phyloP scores from a whole-genome alignment of 2,797 vertebrate genomes.

The Nyctibius grandis region DNA sequence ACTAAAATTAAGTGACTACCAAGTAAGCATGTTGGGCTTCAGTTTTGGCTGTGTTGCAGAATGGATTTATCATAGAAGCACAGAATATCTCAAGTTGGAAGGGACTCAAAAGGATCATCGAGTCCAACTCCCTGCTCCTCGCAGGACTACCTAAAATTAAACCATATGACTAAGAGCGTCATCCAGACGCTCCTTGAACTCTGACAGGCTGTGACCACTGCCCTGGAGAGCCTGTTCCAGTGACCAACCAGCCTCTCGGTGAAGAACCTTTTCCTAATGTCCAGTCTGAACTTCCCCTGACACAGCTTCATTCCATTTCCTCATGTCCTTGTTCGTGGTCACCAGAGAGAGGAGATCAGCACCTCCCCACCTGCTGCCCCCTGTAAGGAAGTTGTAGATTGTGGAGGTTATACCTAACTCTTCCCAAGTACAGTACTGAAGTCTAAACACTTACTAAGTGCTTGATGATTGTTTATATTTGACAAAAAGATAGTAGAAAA shows the following conservation, averaged over 20 bases:
- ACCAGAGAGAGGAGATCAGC: not conserved
- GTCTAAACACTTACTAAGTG: not conserved
- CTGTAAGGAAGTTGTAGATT: not conserved
- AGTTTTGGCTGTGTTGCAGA: not conserved
- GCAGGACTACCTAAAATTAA: not conserved
- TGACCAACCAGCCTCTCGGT: too few species aligned
- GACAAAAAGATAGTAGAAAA: not conserved
- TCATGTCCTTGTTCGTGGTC: not conserved
- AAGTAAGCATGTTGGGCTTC: not conserved
- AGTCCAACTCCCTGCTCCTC: not conserved
- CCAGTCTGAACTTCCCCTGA: too few species aligned
- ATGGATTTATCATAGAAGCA: not conserved
- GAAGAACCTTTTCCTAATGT: too few species aligned
- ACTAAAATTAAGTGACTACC: not conserved
- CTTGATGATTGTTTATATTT: not conserved
- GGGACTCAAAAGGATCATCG: not conserved
- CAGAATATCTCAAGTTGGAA: not conserved
- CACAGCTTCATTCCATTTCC: not conserved
- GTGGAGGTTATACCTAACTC: not conserved
- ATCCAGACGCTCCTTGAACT: not conserved
- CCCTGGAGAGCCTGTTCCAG: not conserved
- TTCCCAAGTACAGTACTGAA: not conserved
- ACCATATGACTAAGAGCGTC: rapidly evolving
- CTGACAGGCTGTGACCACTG: not conserved
- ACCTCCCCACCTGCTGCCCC: rapidly evolving